phyloP scores from a whole-genome alignment of 2,888 invertebrate genomes.

The Chrysolina haemoptera region DNA sequence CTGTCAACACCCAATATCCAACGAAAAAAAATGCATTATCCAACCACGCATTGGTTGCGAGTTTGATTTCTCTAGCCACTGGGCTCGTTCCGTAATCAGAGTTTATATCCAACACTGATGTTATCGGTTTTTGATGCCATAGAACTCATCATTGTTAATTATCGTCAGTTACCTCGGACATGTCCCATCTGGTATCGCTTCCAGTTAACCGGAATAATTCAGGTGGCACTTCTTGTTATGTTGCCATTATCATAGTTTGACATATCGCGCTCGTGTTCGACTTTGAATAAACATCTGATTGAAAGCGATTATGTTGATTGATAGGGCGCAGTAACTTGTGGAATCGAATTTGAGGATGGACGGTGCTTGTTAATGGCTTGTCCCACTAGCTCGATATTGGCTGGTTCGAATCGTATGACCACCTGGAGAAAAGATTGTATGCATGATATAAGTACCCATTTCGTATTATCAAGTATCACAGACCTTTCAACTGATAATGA shows the following conservation, averaged over 20 bases:
- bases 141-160: slow-evolving; percentile 28
- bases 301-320: slow-evolving; percentile 15
- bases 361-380: neutral
- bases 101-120: slow-evolving; percentile 7
- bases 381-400: neutral
- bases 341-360: neutral
- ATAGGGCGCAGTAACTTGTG: slow-evolving; percentile 14
- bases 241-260: slow-evolving; percentile 32
- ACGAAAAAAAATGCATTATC: too few relatives aligned
- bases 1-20: too few relatives aligned
- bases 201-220: slow-evolving; percentile 26
- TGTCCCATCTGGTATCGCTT: slow-evolving; percentile 28
- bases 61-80: neutral
- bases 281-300: slow-evolving; percentile 18
- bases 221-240: slow-evolving; percentile 25
- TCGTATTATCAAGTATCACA: too few relatives aligned
- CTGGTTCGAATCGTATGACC: neutral
- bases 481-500: too few relatives aligned
- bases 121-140: slow-evolving; percentile 16
- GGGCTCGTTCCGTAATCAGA: neutral
- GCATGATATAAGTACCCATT: too few relatives aligned
- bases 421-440: too few relatives aligned
- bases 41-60: neutral
- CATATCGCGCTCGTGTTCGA: slow-evolving; percentile 22
- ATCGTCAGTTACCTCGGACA: slow-evolving; percentile 27